Base-by-base conservation (phyloP, 2,797 vertebrate genomes). In the Corythornis leucogaster region DNA sequence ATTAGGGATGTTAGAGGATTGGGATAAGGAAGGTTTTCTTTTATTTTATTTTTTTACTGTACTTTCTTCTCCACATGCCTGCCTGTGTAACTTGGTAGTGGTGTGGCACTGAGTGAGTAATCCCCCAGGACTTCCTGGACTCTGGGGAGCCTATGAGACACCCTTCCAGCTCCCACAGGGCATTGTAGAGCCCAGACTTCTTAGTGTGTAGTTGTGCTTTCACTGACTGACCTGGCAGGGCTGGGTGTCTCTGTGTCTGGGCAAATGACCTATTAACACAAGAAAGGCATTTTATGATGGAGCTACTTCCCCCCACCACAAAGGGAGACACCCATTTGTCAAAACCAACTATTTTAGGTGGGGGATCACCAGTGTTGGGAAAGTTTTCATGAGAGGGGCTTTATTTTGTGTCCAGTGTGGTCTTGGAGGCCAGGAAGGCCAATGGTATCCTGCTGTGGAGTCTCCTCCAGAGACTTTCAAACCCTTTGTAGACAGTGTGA, bases 1-100 rank as follows among this genome's bases (percentile, higher is more conserved):
- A 74, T 81, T 50, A 63, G 83, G 82, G 70, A 74, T 68, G 89
- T 88, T 87, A 46, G 74, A 70, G 38, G 46, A 70, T 74, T 74
- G 71, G 74, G 57, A 19, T 42, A 46, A 30, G 45, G 57, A 74
- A 77, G 54, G 54, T 63, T 84, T 87, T 8, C 8, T 53, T 35
- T 35, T 35, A 11, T 53, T 83, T 55, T 42, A 8, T 50, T 15
- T 83, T 45, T 15, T 83, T 45, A 7, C 61, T 80, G n/a, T 40
- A 28, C 31, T 53, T 85, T 46, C 33, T 70, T 63, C 69, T 69
- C 63, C 90, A 66, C 5, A 4, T 75, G 57, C 66, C 61, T 64
- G 68, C 33, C 75, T 40, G 1, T 62, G 50, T 66, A 30, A 1
- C 73, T 42, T 8, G 0, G 0, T 5, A 21, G 30, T 9, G 24